These are phyloP conservation scores for Drosophila demipolita DNA, from an alignment of 2,888 invertebrate species.

Conservation along the genomic window DNA sequence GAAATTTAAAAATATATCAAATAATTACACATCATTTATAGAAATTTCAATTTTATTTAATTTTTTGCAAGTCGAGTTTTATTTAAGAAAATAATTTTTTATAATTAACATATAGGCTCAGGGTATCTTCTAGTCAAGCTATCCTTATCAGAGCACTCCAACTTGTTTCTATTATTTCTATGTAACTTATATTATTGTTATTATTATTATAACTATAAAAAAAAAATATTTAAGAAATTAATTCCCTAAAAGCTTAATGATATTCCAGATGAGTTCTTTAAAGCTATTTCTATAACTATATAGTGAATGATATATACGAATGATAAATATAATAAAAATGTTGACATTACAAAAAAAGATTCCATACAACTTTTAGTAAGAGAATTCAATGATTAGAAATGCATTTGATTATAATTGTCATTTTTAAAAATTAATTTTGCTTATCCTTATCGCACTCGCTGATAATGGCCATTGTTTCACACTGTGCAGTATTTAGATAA, in stretches of 20 bases:
- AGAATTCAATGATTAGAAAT: background rate
- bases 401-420: slow-evolving; percentile 6
- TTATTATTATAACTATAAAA: background rate
- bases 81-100: background rate
- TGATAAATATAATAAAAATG: background rate
- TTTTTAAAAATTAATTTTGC: slow-evolving; percentile 13
- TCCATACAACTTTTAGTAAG: background rate
- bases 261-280: background rate
- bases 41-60: background rate
- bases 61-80: background rate
- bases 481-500: slow-evolving; percentile 30
- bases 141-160: background rate
- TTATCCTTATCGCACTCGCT: slow-evolving; percentile 41
- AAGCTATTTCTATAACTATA: background rate
- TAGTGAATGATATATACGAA: background rate
- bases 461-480: slow-evolving; percentile 40
- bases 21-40: background rate
- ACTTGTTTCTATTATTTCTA: background rate
- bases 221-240: background rate
- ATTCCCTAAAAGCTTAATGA: background rate
- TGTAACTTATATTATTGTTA: background rate
- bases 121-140: background rate
- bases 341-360: background rate
- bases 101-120: background rate
- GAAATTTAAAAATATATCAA: too few species aligned